These are phyloP conservation scores for Epinephelus malabaricus DNA, from an alignment of 2,797 vertebrate genomes.

Conservation along the genomic window DNA sequence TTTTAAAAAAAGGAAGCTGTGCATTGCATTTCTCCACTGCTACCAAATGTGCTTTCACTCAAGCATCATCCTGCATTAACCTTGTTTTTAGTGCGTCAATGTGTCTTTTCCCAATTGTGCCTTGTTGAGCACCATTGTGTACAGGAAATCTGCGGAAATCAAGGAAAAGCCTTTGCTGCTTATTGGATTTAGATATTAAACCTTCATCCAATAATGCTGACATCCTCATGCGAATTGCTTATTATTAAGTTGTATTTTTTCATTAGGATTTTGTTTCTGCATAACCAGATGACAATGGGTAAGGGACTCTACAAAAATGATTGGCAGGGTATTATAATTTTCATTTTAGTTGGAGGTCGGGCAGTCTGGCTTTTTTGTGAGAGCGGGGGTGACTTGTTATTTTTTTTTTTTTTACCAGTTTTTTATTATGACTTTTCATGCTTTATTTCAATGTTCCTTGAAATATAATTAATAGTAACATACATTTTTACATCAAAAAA, in stretches of 20 bases:
- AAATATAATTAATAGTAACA: not conserved
- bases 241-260: conserved; percentile 61
- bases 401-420: too few relatives aligned
- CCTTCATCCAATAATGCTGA: conserved; percentile 61
- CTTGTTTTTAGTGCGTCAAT: conserved; percentile 45
- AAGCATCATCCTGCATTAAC: conserved; percentile 55
- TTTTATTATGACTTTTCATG: not conserved
- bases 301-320: conserved; percentile 2
- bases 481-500: not conserved
- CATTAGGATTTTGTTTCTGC: conserved; percentile 41
- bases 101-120: conserved; percentile 47
- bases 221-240: conserved; percentile 56
- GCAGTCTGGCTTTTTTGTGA: not conserved
- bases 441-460: not conserved
- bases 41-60: conserved; percentile 53
- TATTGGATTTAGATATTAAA: conserved; percentile 75
- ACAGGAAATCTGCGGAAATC: conserved; percentile 66
- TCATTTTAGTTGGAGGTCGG: not conserved
- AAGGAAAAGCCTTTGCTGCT: conserved; percentile 55
- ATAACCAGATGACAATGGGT: conserved; percentile 38
- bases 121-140: conserved; percentile 38
- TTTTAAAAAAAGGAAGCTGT: conserved; percentile 34
- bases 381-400: not conserved
- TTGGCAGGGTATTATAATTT: not conserved
- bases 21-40: conserved; percentile 44